These are phyloP conservation scores for Drepana arcuata DNA, from an alignment of 1,140 invertebrate species.

Conservation along the genomic window DNA sequence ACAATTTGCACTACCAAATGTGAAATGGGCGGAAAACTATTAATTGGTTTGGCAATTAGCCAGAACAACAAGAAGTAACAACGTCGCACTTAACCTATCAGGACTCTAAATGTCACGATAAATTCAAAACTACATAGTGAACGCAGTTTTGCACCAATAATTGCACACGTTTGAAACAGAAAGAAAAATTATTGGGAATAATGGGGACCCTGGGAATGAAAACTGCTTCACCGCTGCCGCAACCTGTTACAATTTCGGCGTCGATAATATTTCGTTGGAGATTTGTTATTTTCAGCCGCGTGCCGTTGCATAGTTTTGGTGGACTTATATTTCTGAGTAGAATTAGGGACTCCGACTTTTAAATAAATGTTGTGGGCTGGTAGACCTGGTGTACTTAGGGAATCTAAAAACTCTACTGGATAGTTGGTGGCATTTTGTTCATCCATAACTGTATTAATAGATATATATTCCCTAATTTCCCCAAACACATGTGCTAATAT, in stretches of 20 bases:
- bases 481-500: no score
- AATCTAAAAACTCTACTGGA: slow-evolving; percentile 4
- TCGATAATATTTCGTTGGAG: slow-evolving; percentile 17
- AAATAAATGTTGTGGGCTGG: slow-evolving; percentile 14
- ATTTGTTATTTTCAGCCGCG: slow-evolving; percentile 12
- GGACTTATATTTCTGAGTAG: slow-evolving; percentile 14
- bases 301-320: slow-evolving; percentile 18
- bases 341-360: slow-evolving; percentile 12
- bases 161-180: no score
- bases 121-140: no score
- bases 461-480: slow-evolving; percentile 1
- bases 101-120: no score
- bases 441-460: slow-evolving; percentile 1
- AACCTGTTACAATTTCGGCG: slow-evolving; percentile 14
- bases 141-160: no score
- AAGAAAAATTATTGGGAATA: no score
- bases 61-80: no score
- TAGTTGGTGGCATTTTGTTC: neutral
- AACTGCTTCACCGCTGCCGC: slow-evolving; percentile 7
- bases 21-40: no score
- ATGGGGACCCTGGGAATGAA: slow-evolving; percentile 18
- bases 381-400: slow-evolving; percentile 5
- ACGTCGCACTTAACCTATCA: no score
- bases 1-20: no score
- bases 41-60: no score